A percentile compares a stretch with the other conserved stretches of the same genome.
Evolutionary conservation across 2,797 vertebrate species (phyloP).

Genomic region (Linurgus olivaceus): DNA sequence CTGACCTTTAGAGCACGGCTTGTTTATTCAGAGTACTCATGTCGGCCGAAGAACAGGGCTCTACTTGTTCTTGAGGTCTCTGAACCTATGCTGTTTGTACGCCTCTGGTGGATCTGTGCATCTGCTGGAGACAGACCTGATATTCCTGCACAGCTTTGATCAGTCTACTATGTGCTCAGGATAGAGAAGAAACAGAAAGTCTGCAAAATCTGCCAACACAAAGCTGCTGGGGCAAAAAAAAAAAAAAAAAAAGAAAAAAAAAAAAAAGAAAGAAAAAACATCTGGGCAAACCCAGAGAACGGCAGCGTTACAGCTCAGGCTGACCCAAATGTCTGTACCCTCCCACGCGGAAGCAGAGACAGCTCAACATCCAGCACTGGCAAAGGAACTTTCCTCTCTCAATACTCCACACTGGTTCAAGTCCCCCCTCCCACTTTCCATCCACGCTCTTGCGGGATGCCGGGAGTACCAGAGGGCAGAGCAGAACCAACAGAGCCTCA

Average conservation of each 20-base stretch:
- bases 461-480: neutral
- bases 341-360: neutral
- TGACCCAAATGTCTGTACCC: neutral
- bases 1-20: neutral
- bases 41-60: fast-evolving
- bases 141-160: neutral
- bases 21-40: neutral
- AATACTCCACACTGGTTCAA: neutral
- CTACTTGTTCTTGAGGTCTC: neutral
- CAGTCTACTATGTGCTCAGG: neutral
- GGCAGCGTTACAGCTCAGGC: neutral
- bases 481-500: neutral
- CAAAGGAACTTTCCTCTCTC: neutral
- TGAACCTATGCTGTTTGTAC: fast-evolving
- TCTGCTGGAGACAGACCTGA: fast-evolving
- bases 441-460: fast-evolving
- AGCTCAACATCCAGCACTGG: fast-evolving
- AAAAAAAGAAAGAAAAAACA: neutral
- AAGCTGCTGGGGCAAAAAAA: neutral
- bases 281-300: neutral
- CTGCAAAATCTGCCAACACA: neutral
- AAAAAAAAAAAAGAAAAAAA: neutral
- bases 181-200: neutral
- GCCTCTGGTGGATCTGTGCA: fast-evolving
- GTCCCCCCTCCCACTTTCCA: neutral